These are phyloP conservation scores for Tetramorium parvispinum DNA, from an alignment of 1,140 invertebrate species.

Conservation along the genomic window DNA sequence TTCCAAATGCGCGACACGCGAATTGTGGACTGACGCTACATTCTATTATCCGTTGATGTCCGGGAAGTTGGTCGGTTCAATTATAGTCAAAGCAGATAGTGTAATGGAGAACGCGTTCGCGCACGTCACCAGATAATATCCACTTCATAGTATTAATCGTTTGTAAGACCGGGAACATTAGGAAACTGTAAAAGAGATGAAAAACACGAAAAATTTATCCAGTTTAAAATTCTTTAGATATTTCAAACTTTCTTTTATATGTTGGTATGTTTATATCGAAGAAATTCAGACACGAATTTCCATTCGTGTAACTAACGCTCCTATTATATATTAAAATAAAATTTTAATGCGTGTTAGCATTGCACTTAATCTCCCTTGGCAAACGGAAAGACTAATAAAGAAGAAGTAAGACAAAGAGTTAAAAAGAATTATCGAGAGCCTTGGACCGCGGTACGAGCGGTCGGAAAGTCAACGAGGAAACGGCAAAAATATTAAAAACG, in stretches of 20 bases:
- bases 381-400: neutral
- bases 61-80: constrained; percentile 32
- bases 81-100: neutral
- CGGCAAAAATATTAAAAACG: constrained; percentile 37
- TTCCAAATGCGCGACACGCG: constrained; percentile 57
- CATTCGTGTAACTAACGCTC: neutral
- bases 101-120: neutral
- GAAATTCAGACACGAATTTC: neutral
- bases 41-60: constrained; percentile 55
- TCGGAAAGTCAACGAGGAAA: constrained; percentile 21
- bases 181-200: neutral
- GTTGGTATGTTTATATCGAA: neutral
- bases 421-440: constrained; percentile 34
- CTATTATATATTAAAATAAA: constrained; percentile 3
- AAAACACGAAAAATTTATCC: constrained; percentile 2
- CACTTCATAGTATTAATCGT: neutral
- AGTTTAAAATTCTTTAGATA: neutral
- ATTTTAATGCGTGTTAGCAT: neutral
- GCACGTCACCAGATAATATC: neutral
- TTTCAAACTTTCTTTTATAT: neutral
- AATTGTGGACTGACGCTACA: constrained; percentile 52
- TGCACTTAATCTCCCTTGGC: neutral
- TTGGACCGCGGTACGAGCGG: neutral
- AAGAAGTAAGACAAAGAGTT: neutral
- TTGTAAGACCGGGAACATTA: neutral